Percentiles rank a stretch among this genome's conserved stretches.
Evolutionary conservation across 2,797 vertebrate species (phyloP).

Genomic region (Oceanodroma leucorhoa): DNA sequence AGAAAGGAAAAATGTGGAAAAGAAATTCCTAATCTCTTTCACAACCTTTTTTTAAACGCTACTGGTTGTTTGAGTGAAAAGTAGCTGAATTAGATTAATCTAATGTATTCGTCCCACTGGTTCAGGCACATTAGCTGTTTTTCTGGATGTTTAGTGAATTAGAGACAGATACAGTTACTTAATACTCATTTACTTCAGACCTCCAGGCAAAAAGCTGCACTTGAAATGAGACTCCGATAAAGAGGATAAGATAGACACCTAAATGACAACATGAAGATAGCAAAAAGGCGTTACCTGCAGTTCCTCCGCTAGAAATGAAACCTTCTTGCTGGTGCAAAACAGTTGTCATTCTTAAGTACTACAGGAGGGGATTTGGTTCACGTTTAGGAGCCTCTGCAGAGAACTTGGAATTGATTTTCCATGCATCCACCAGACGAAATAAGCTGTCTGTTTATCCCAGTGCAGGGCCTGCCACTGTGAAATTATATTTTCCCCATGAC

Average conservation of each 20-base stretch:
- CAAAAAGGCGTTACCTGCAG: neutral
- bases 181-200: slow-evolving; percentile 15
- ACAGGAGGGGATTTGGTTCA: neutral
- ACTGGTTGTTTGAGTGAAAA: slow-evolving; percentile 30
- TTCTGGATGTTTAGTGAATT: slow-evolving; percentile 42
- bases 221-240: neutral
- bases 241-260: neutral
- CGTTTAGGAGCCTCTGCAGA: slow-evolving; percentile 21
- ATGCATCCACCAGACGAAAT: slow-evolving; percentile 38
- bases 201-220: neutral
- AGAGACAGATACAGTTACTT: slow-evolving; percentile 42
- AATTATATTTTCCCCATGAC: slow-evolving; percentile 55
- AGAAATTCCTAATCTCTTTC: slow-evolving; percentile 10
- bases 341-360: neutral
- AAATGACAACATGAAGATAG: neutral
- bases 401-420: slow-evolving; percentile 61
- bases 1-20: slow-evolving; percentile 5
- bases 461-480: slow-evolving; percentile 36
- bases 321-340: neutral
- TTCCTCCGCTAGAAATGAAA: neutral
- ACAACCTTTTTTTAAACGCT: neutral
- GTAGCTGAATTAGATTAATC: slow-evolving; percentile 48
- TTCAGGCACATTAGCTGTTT: slow-evolving; percentile 40
- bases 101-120: slow-evolving; percentile 12
- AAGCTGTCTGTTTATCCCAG: slow-evolving; percentile 14